Evolutionary conservation across 2,113 vertebrate species (phyloP).

Genomic region (Equus przewalskii): DNA sequence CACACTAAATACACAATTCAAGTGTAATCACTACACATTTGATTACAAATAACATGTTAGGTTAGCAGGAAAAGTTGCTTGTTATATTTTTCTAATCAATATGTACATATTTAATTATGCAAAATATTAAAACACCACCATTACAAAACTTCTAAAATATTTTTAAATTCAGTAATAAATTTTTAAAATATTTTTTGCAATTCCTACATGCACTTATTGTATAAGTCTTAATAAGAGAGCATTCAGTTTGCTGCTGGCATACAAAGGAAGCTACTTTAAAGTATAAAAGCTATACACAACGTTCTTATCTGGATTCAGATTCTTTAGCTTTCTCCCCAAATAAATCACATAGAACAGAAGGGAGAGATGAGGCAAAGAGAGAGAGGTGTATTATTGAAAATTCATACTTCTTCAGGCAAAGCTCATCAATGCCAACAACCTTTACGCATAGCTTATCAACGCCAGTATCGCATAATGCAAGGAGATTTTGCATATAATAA

Average conservation of each 20-base stretch:
- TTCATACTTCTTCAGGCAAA: conserved; percentile 79
- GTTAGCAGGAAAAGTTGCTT: conserved; percentile 90
- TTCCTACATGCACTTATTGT: conserved; percentile 91
- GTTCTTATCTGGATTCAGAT: conserved; percentile 85
- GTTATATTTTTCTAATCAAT: conserved; percentile 92
- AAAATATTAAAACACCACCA: conserved; percentile 94
- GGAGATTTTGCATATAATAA: conserved; percentile 75
- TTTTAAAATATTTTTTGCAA: conserved; percentile 90
- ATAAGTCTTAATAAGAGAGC: conserved; percentile 91
- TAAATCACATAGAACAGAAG: conserved; percentile 80
- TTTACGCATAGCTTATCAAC: conserved; percentile 73
- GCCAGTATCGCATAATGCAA: conserved; percentile 78
- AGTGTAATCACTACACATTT: conserved; percentile 93
- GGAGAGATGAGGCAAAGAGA: conserved; percentile 81
- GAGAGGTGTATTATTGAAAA: conserved; percentile 66
- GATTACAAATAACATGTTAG: conserved; percentile 92
- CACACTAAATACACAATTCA: conserved; percentile 93
- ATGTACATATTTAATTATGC: conserved; percentile 92
- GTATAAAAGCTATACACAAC: conserved; percentile 91
- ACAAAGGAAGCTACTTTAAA: conserved; percentile 88
- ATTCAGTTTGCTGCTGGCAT: conserved; percentile 89
- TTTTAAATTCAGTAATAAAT: conserved; percentile 93
- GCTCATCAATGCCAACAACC: conserved; percentile 22
- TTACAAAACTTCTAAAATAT: conserved; percentile 94
- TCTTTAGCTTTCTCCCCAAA: conserved; percentile 85